phyloP scores from a whole-genome alignment of 2,113 vertebrate species.

The Cryptomyrus ogoouensis region DNA sequence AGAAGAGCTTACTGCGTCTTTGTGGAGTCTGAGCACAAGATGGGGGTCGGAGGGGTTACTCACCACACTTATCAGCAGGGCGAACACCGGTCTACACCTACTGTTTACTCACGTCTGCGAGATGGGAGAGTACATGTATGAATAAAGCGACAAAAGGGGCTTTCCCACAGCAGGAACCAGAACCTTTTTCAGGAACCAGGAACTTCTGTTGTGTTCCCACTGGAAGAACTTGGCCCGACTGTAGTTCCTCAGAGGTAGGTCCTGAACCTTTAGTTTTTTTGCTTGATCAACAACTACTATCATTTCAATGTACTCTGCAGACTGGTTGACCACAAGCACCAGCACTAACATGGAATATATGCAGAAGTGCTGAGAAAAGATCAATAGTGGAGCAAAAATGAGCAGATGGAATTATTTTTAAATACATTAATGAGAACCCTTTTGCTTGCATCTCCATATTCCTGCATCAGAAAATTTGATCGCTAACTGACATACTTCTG shows the following conservation, averaged over 20 bases:
- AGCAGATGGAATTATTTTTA: no score
- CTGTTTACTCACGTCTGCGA: not conserved
- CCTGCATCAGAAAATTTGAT: no score
- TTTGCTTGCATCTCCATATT: no score
- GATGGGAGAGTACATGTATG: not conserved
- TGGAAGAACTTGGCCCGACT: not conserved
- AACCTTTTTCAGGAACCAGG: not conserved
- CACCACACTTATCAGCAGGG: not conserved
- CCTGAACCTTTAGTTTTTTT: not conserved
- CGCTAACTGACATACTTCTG: not conserved
- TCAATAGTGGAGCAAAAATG: no score
- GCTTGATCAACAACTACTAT: not conserved
- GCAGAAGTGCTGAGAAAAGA: no score
- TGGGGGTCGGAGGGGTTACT: not conserved
- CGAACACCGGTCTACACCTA: not conserved
- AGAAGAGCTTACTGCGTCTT: slow-evolving; percentile 80
- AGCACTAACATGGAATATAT: not conserved
- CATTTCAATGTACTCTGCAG: not conserved
- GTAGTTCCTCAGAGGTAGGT: not conserved
- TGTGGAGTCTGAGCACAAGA: slow-evolving; percentile 61
- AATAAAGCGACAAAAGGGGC: not conserved
- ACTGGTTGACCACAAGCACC: not conserved
- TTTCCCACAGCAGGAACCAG: not conserved
- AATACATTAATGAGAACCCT: no score
- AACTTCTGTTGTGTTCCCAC: not conserved